Evolutionary conservation across 2,888 invertebrate genomes (phyloP).

Genomic region (Oligia strigilis): DNA sequence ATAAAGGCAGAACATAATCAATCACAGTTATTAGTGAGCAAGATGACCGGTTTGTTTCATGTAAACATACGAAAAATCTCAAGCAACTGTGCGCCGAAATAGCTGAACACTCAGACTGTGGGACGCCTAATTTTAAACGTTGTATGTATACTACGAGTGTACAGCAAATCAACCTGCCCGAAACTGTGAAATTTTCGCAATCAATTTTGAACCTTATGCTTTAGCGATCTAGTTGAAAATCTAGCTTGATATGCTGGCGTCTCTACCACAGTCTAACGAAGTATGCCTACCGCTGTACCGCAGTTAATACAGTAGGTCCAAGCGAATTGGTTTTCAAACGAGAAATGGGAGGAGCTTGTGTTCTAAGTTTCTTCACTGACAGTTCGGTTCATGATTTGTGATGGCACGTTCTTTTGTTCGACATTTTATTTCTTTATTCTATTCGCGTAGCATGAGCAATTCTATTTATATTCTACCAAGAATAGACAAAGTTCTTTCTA

Average conservation of each 20-base stretch:
- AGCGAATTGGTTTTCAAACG: background rate
- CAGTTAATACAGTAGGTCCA: background rate
- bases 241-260: too few species aligned
- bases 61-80: constrained; percentile 41
- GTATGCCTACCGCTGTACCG: background rate
- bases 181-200: too few species aligned
- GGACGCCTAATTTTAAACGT: constrained; percentile 55
- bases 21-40: constrained; percentile 45
- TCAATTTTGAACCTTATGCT: too few species aligned
- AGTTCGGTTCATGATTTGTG: background rate
- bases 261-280: background rate
- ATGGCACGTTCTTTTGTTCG: too few species aligned
- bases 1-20: constrained; percentile 38
- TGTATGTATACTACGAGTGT: background rate
- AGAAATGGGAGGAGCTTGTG: background rate
- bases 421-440: too few species aligned
- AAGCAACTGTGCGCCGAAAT: constrained; percentile 36
- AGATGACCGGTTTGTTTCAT: constrained; percentile 48
- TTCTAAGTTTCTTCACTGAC: background rate
- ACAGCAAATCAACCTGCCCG: too few species aligned
- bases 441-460: too few species aligned
- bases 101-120: constrained; percentile 41
- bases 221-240: too few species aligned
- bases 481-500: too few species aligned
- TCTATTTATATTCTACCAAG: too few species aligned